Conservation (phyloP, 2,888 invertebrate species). For the Eupelmus urozonus region DNA sequence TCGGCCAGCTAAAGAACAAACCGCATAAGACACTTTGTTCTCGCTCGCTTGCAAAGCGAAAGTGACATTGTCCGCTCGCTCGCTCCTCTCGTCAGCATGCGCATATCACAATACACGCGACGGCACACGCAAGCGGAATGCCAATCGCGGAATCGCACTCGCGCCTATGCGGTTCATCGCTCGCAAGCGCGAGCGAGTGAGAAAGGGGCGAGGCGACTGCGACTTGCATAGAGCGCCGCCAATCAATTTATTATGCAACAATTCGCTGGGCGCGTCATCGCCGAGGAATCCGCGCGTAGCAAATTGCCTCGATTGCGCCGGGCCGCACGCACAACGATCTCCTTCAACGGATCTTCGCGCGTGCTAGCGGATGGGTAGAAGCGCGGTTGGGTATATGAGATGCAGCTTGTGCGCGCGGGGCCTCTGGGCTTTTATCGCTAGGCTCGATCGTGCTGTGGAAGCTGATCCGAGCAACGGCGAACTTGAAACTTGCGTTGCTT, state of each 20-base stretch:
- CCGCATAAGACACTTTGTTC: no score
- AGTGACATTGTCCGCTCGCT: slow-evolving; percentile 17
- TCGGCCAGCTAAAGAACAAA: no score
- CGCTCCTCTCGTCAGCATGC: background rate
- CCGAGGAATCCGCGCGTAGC: slow-evolving; percentile 47
- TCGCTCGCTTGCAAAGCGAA: slow-evolving; percentile 19
- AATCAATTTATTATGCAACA: slow-evolving; percentile 56
- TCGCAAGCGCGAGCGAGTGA: slow-evolving; percentile 22
- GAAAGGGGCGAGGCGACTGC: slow-evolving; percentile 45
- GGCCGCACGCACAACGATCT: slow-evolving; percentile 26
- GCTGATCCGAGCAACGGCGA: background rate
- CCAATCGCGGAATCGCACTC: slow-evolving; percentile 39
- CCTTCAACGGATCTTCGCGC: slow-evolving; percentile 1
- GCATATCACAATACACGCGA: background rate
- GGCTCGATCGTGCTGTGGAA: no score
- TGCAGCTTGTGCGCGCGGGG: no score
- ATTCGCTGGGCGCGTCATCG: slow-evolving; percentile 49
- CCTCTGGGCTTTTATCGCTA: no score
- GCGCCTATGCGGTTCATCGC: slow-evolving; percentile 44
- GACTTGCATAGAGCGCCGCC: background rate
- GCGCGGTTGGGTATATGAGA: no score
- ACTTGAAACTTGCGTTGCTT: slow-evolving; percentile 5
- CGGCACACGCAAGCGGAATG: slow-evolving; percentile 20
- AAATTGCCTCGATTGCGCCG: slow-evolving; percentile 47
- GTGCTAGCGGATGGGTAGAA: no score